Conservation (phyloP, 1,140 invertebrate species). For the Nomia melanderi region DNA sequence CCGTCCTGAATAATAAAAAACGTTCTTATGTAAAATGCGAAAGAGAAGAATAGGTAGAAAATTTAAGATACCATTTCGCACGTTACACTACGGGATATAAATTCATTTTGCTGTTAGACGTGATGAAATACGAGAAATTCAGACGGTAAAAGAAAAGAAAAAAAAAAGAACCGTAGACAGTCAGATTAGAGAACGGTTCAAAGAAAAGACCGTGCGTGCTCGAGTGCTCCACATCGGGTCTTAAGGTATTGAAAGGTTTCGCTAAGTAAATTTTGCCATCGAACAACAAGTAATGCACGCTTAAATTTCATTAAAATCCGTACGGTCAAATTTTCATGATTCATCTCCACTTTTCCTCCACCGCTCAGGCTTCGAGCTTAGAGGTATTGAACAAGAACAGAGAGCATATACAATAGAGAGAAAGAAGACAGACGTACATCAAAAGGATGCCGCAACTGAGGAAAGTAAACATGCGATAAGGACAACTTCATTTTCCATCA, state of each 20-base stretch:
- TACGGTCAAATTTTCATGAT: too few species aligned
- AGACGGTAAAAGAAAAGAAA: not conserved
- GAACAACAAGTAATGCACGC: too few species aligned
- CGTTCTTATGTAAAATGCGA: not conserved
- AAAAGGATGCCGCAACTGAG: too few species aligned
- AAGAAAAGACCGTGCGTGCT: slow-evolving; percentile 51
- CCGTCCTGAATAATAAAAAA: slow-evolving; percentile 67
- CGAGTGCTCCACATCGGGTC: slow-evolving; percentile 36
- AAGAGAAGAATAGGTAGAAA: not conserved
- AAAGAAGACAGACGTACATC: too few species aligned
- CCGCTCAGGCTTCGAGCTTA: too few species aligned
- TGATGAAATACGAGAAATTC: not conserved
- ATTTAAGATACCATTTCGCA: not conserved
- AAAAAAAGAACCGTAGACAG: not conserved
- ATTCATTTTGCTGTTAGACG: not conserved
- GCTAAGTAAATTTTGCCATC: not conserved
- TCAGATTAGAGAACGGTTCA: slow-evolving; percentile 40
- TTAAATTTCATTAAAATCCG: too few species aligned
- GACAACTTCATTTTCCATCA: too few species aligned
- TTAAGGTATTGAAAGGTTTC: slow-evolving; percentile 43
- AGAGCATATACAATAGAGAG: too few species aligned
- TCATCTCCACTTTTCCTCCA: too few species aligned
- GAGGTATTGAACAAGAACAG: too few species aligned
- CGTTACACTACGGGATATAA: not conserved
- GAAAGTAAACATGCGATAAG: too few species aligned